A percentile compares a stretch with the other conserved stretches of the same genome.
These are phyloP conservation scores for Scomber scombrus DNA, from an alignment of 2,113 vertebrate species.

Conservation along the genomic window DNA sequence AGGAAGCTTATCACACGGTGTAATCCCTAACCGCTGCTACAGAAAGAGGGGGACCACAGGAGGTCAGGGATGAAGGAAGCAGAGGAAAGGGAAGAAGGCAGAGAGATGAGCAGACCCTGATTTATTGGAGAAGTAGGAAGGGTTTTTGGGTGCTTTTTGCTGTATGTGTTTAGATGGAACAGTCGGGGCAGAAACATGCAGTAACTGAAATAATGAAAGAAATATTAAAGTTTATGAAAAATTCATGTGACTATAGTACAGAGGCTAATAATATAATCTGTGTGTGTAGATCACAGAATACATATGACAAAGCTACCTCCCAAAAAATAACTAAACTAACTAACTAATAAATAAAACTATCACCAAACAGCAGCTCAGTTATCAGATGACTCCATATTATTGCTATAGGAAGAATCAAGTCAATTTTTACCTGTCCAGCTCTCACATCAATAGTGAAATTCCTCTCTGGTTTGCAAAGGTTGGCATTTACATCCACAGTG, in stretches of 20 bases:
- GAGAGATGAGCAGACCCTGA: slow-evolving; percentile 22
- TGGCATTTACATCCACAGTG: slow-evolving; percentile 78
- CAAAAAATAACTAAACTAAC: neutral
- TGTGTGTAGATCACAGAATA: neutral
- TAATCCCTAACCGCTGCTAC: slow-evolving; percentile 82
- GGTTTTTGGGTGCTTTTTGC: slow-evolving; percentile 15
- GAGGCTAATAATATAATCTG: no score
- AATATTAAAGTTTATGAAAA: neutral
- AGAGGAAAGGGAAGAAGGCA: slow-evolving; percentile 71
- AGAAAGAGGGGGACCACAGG: slow-evolving; percentile 62
- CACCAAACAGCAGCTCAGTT: slow-evolving; percentile 3
- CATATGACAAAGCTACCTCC: neutral
- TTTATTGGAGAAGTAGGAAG: slow-evolving; percentile 41
- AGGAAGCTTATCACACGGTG: slow-evolving; percentile 88
- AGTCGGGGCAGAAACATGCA: neutral
- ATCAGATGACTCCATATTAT: slow-evolving; percentile 23
- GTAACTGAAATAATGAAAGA: neutral
- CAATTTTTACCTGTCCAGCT: slow-evolving; percentile 54
- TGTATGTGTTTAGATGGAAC: neutral
- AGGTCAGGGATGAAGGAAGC: slow-evolving; percentile 56
- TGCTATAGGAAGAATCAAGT: slow-evolving; percentile 44
- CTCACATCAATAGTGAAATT: slow-evolving; percentile 78
- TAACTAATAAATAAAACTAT: neutral
- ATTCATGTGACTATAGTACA: no score
- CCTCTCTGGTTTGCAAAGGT: slow-evolving; percentile 77